phyloP scores from a whole-genome alignment of 2,888 invertebrate species.

The Drosophila setosimentum region DNA sequence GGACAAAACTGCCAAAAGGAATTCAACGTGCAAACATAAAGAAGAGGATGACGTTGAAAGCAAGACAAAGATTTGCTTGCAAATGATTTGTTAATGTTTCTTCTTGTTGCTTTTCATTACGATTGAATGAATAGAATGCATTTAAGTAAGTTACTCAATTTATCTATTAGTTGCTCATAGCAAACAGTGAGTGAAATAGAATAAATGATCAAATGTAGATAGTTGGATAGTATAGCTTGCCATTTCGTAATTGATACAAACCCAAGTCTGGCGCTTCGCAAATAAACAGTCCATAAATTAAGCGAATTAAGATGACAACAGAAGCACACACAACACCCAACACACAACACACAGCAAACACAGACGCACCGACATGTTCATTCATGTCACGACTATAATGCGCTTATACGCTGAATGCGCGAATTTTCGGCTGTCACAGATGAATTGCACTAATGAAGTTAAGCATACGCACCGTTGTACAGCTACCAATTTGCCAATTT shows the following conservation, averaged over 20 bases:
- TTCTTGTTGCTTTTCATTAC: slow-evolving; percentile 12
- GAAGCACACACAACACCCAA: slow-evolving; percentile 15
- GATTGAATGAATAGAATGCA: slow-evolving; percentile 1
- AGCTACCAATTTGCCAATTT: slow-evolving; percentile 1
- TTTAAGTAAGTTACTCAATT: slow-evolving; percentile 23
- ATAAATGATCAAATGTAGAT: slow-evolving; percentile 14
- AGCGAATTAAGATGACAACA: slow-evolving; percentile 43
- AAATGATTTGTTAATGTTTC: slow-evolving; percentile 54
- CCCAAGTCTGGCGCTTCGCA: background rate
- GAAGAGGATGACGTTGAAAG: background rate
- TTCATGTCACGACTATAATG: slow-evolving; percentile 46
- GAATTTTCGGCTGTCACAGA: slow-evolving; percentile 50
- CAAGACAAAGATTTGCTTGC: slow-evolving; percentile 8
- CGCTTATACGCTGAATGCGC: slow-evolving; percentile 59
- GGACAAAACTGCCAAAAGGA: slow-evolving; percentile 65
- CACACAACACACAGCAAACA: slow-evolving; percentile 17
- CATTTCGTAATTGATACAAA: slow-evolving; percentile 4
- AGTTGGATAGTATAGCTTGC: background rate
- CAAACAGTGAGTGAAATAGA: slow-evolving; percentile 1
- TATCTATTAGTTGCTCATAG: slow-evolving; percentile 9
- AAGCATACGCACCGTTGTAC: slow-evolving; percentile 72
- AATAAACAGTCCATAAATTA: slow-evolving; percentile 57
- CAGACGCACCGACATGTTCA: slow-evolving; percentile 1
- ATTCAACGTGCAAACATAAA: slow-evolving; percentile 16
- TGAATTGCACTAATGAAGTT: slow-evolving; percentile 76